A percentile compares a stretch with the other conserved stretches of the same genome.
These are phyloP conservation scores for Melanostigma gelatinosum DNA, from an alignment of 2,113 vertebrate genomes.

Conservation along the genomic window DNA sequence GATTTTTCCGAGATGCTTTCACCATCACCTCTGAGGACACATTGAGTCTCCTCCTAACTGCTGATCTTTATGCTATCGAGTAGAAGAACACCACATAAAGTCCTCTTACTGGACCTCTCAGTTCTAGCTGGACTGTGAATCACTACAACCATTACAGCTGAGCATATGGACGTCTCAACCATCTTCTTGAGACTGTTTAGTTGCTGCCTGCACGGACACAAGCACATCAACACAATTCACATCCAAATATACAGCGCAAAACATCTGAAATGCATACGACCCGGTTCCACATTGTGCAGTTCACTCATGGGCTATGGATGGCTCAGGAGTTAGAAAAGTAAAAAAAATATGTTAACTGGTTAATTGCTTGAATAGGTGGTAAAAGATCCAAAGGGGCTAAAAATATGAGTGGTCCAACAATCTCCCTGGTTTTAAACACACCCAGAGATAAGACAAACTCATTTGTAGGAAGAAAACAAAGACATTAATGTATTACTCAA, in stretches of 20 bases:
- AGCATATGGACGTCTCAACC: neutral
- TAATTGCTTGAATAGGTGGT: neutral
- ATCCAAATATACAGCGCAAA: neutral
- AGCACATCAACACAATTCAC: neutral
- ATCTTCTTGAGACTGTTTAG: neutral
- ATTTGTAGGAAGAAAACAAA: too few species aligned
- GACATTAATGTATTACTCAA: neutral
- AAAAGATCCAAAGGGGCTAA: neutral
- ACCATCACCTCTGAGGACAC: constrained; percentile 39
- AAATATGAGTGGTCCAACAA: neutral
- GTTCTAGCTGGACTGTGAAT: neutral
- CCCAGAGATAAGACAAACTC: neutral
- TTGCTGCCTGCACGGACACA: neutral
- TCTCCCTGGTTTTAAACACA: neutral
- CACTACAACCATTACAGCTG: neutral
- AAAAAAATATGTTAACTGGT: too few species aligned
- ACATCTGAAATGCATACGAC: neutral
- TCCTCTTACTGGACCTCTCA: neutral
- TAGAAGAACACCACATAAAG: neutral
- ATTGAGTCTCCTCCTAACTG: neutral
- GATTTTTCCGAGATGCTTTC: constrained; percentile 57
- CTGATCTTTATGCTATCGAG: constrained; percentile 18
- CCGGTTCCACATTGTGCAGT: neutral
- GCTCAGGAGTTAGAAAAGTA: neutral
- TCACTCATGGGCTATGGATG: neutral